Percentiles rank a stretch among this genome's conserved stretches.
phyloP scores from a whole-genome alignment of 2,797 vertebrate genomes.

The Amblyopsis hoosieri region DNA sequence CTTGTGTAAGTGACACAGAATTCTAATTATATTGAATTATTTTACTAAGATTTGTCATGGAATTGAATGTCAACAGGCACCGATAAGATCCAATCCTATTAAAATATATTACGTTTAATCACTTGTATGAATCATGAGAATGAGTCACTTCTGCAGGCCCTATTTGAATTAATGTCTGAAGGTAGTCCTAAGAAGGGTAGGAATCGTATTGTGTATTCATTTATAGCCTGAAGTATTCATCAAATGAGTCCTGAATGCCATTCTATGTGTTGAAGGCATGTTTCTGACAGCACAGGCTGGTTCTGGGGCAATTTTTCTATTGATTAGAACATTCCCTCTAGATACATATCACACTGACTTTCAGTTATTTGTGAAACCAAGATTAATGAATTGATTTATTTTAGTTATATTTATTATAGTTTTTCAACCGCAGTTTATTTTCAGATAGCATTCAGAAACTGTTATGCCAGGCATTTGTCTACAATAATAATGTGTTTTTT shows the following conservation, averaged over 20 bases:
- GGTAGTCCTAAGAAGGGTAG: slow-evolving; percentile 41
- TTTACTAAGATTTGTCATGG: no score
- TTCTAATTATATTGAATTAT: not conserved
- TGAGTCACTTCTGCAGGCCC: slow-evolving; percentile 64
- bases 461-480: not conserved
- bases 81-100: slow-evolving; percentile 30
- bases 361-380: not conserved
- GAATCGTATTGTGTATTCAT: slow-evolving; percentile 63
- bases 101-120: slow-evolving; percentile 21
- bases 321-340: not conserved
- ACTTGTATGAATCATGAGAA: slow-evolving; percentile 52
- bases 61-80: slow-evolving; percentile 26
- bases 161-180: slow-evolving; percentile 49
- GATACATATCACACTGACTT: not conserved
- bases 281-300: slow-evolving; percentile 25
- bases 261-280: slow-evolving; percentile 31
- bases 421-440: no score
- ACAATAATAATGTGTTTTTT: slow-evolving; percentile 8
- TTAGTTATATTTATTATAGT: no score
- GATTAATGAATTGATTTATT: no score
- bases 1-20: not conserved
- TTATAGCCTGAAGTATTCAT: slow-evolving; percentile 66
- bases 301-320: slow-evolving; percentile 16
- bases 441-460: not conserved
- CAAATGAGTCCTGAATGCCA: slow-evolving; percentile 47